Evolutionary conservation across 1,140 invertebrate species (phyloP), one percentile per base, ranked within the genome.

Genomic region (Uloborus diversus): DNA sequence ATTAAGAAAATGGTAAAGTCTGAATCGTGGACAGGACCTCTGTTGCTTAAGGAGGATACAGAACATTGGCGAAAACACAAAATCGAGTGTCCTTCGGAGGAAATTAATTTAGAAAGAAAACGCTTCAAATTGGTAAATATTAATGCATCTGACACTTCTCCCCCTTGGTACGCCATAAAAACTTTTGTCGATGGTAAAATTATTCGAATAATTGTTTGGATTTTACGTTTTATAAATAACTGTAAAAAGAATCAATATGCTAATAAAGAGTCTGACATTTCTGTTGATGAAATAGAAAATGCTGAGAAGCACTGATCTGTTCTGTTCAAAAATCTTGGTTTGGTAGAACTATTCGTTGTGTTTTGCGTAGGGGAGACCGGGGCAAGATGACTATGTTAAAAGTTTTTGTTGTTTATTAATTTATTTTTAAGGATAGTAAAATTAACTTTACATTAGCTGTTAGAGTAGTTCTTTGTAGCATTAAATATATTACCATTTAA

Each of bases 11-110:
- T 81, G n/a, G 3, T 37, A 28, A 11, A 14, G 17, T 56, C 42
- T 9, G 23, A 27, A 25, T 75, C 42, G 70, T 75, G 42, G 57
- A 20, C 69, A 49, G 59, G 59, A 3, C 51, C 69, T 37, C 9
- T 37, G 42, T 51, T 30, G 7, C 28, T 75, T 2, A 4, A 27
- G 33, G 27, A 47, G 4, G 20, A 28, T 13, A 4, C 20, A 25
- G 56, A 73, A n/a, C 13, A 47, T 9, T 82, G 65, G 76, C 79
- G 66, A 5, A 56, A n/a, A n/a, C n/a, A n/a, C n/a, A n/a, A n/a
- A n/a, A n/a, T n/a, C n/a, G n/a, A n/a, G n/a, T n/a, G n/a, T n/a
- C n/a, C n/a, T n/a, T n/a, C n/a, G n/a, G n/a, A n/a, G n/a, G n/a
- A n/a, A n/a, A n/a, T n/a, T n/a, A n/a, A n/a, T n/a, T n/a, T n/a